Evolutionary conservation across 2,888 invertebrate species (phyloP).

Genomic region (Lithophane semibrunnea): DNA sequence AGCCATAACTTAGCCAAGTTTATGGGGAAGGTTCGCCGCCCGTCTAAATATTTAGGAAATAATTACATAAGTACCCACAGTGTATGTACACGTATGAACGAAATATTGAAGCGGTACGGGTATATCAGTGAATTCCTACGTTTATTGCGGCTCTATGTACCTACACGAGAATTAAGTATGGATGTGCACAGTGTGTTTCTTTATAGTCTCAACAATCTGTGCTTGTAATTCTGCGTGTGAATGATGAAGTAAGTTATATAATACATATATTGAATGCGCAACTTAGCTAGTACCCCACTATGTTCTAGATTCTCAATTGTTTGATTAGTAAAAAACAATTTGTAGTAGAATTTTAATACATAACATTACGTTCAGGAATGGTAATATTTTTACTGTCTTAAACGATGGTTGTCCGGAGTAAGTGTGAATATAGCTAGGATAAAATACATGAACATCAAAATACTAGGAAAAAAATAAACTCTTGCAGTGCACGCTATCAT

Average conservation of each 20-base stretch:
- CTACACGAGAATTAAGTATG: slow-evolving; percentile 39
- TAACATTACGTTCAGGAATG: neutral
- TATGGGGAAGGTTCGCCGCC: slow-evolving; percentile 75
- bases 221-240: slow-evolving; percentile 28
- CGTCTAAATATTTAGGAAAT: slow-evolving; percentile 83
- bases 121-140: slow-evolving; percentile 53
- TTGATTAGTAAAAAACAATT: neutral
- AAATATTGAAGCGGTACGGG: slow-evolving; percentile 63
- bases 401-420: too few species aligned
- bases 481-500: slow-evolving; percentile 21
- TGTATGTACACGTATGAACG: slow-evolving; percentile 58
- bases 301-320: slow-evolving; percentile 22
- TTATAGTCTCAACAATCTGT: slow-evolving; percentile 37
- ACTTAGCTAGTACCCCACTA: neutral
- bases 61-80: slow-evolving; percentile 78
- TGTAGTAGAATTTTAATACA: neutral
- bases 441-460: slow-evolving; percentile 4
- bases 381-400: neutral
- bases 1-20: slow-evolving; percentile 79
- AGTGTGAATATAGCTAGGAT: neutral
- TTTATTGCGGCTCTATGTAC: slow-evolving; percentile 41
- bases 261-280: slow-evolving; percentile 5
- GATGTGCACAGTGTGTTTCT: slow-evolving; percentile 34
- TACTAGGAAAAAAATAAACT: neutral
- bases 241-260: slow-evolving; percentile 40